A percentile compares a stretch with the other conserved stretches of the same genome.
Conservation (phyloP, 37 sponge, comb jelly and placozoan genomes). For the Axinella damicornis region DNA sequence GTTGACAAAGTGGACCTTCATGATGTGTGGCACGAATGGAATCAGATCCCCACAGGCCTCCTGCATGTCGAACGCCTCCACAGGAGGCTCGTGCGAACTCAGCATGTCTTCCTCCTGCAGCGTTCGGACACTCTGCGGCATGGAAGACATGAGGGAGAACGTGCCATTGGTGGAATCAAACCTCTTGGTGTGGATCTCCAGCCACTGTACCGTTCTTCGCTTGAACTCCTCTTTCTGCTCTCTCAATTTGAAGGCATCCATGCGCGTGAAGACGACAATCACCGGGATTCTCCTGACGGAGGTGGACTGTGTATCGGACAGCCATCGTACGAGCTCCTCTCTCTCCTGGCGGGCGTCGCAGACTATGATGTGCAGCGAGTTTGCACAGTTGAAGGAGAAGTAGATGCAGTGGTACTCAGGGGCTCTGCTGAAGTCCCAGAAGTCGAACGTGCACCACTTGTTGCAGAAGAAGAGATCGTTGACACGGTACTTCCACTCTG, state of each 20-base stretch:
- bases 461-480: conserved; percentile 35
- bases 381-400: conserved; percentile 49
- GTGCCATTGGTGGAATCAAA: background rate
- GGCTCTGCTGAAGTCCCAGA: conserved; percentile 76
- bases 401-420: conserved; percentile 42
- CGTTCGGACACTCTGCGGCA: conserved; percentile 32
- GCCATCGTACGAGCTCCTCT: conserved; percentile 32
- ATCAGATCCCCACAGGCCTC: background rate
- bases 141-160: conserved; percentile 23
- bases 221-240: conserved; percentile 48
- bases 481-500: conserved; percentile 51
- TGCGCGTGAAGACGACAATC: conserved; percentile 69
- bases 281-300: conserved; percentile 43
- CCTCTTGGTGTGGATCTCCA: conserved; percentile 5
- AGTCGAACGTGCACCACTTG: conserved; percentile 35
- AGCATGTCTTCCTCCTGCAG: conserved; percentile 37
- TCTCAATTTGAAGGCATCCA: conserved; percentile 41
- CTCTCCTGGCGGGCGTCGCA: background rate
- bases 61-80: conserved; percentile 28
- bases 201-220: conserved; percentile 9
- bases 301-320: conserved; percentile 58
- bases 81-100: conserved; percentile 18
- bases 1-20: conserved; percentile 62
- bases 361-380: conserved; percentile 65
- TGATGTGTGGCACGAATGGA: conserved; percentile 49